Base-by-base conservation (phyloP, 2,888 invertebrate species). In the Mythimna albipuncta region DNA sequence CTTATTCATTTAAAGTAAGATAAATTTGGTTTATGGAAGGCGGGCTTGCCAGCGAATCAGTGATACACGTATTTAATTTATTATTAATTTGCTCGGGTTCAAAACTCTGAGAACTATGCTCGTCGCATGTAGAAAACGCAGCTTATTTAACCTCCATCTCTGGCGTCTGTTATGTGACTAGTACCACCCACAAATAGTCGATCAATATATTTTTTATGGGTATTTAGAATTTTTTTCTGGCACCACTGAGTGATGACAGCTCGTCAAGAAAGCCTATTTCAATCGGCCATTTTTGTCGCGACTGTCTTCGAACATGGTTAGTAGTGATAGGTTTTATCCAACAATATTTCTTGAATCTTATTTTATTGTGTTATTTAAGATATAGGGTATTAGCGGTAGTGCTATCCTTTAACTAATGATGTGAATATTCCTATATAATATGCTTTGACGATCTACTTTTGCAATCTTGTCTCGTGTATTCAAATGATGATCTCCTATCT, bases 401-500 rank as follows among this genome's bases (percentile, higher is more conserved):
- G 2, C 9, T 41, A 0, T 58, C 9, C 5, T 21, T 0, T 13
- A 26, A 38, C 9, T n/a, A 16, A 59, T 55, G 38, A 64, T 55
- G n/a, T 47, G 26, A 19, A 59, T 80, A 80, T 76, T 75, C 7
- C 6, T 16, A 0, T 10, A 1, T 2, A 32, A 1, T 6, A 35
- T 9, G 11, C 6, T n/a, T 2, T 21, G 6, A 11, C 19, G 19
- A 38, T n/a, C 11, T n/a, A 13, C 13, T 11, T 35, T 19, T 41
- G 10, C 7, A n/a, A 16, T 7, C 10, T 68, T 47, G 58, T 9
- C 11, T 70, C 50, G 58, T 69, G 59, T 19, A 32, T 92, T 88
- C 89, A 94, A 89, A 96, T 97, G 97, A 97, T 97, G 97, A 97
- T 97, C 95, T 96, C 97, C 96, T 96, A 93, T 90, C 88, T 94